Evolutionary conservation across 1,140 invertebrate genomes (phyloP), one percentile per base, ranked within the genome.

Genomic region (Drosophila biarmipes): DNA sequence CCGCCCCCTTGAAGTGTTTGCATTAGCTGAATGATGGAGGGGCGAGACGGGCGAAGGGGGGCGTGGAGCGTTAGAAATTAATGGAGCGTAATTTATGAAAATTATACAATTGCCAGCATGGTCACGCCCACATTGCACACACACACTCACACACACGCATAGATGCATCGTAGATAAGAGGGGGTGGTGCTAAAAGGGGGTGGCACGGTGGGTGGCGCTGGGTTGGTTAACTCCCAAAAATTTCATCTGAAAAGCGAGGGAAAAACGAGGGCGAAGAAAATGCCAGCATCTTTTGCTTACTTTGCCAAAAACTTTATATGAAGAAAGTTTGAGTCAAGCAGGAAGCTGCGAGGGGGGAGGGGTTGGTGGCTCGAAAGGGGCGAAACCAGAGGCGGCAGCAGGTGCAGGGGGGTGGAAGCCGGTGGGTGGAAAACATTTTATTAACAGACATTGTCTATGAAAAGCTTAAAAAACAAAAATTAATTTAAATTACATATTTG

Each of bases 401-500:
- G 63, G n/a, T 38, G 38, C 38, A 31, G 46, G 8, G 24, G 45
- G 24, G 15, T 10, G 15, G 8, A 15, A 11, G n/a, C 46, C 31
- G 29, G 42, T 24, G 37, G 51, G 52, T 17, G 21, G 55, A 48
- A 74, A 66, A 48, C 59, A 66, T 75, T 75, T 75, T 75, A 69
- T 69, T 69, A 69, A 69, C 67, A 69, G 67, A 69, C 67, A 74
- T 66, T 61, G 59, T 57, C 72, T 66, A 75, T 61, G 73, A 76
- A 68, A 58, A 69, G 73, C 73, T 76, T 76, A 76, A 76, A 76
- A 76, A 76, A 77, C 73, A 76, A 77, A 76, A 76, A 77, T 77
- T 77, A 77, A 77, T 77, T 77, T 77, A 77, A 77, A 77, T 76
- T 76, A 77, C 73, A 76, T 76, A 77, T 77, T 77, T 77, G 48